Conservation (phyloP, 2,797 vertebrate species). For the Ambastaia sidthimunki region DNA sequence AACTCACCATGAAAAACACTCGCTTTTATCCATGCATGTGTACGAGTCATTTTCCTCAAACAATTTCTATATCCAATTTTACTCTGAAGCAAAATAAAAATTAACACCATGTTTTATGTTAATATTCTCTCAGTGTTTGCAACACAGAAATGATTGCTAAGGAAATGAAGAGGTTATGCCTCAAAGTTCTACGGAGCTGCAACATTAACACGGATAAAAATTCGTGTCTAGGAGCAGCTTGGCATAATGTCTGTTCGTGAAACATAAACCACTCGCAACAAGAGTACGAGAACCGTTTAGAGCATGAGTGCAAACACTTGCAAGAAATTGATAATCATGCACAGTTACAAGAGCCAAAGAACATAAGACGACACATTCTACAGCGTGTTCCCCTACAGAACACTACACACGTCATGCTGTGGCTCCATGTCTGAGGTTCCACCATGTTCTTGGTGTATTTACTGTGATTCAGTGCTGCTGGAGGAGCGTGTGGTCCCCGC, state of each 20-base stretch:
- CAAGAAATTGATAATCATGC: not conserved
- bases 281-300: not conserved
- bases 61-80: not conserved
- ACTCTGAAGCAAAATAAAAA: too few species aligned
- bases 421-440: constrained; percentile 59
- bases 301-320: not conserved
- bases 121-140: constrained; percentile 18
- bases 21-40: constrained; percentile 10
- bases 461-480: constrained; percentile 60
- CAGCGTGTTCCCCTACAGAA: constrained; percentile 49
- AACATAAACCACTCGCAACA: constrained; percentile 37
- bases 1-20: constrained; percentile 50
- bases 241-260: constrained; percentile 26
- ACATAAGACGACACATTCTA: constrained; percentile 36
- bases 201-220: constrained; percentile 39
- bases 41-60: not conserved
- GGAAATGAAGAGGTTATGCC: constrained; percentile 54
- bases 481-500: constrained; percentile 49
- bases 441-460: constrained; percentile 66
- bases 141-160: constrained; percentile 42
- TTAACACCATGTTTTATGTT: constrained; percentile 5
- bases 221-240: constrained; percentile 39
- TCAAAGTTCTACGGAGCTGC: constrained; percentile 49
- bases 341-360: not conserved
- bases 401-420: constrained; percentile 63